Percentiles rank a stretch among this genome's conserved stretches.
These are phyloP conservation scores for Drosophila longiperda DNA, from an alignment of 2,888 invertebrate species.

Conservation along the genomic window DNA sequence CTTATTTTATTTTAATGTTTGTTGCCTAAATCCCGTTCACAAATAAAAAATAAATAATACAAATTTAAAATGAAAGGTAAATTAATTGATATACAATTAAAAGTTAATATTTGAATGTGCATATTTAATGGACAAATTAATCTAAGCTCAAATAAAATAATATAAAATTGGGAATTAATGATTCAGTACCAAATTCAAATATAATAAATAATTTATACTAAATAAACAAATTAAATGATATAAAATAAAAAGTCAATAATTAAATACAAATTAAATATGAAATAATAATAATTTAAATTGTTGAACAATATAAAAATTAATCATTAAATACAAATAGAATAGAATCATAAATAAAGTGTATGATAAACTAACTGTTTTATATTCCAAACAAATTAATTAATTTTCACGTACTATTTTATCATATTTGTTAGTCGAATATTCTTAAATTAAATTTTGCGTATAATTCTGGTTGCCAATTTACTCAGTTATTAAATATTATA, in stretches of 20 bases:
- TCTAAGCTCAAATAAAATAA: neutral
- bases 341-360: neutral
- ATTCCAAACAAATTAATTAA: neutral
- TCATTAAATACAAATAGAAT: neutral
- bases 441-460: too few relatives aligned
- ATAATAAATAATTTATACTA: neutral
- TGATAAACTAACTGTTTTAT: neutral
- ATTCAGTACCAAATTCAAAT: neutral
- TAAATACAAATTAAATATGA: neutral
- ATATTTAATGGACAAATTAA: neutral
- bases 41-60: too few relatives aligned
- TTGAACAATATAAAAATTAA: neutral
- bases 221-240: neutral
- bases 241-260: neutral
- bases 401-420: too few relatives aligned
- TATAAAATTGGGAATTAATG: neutral
- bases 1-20: neutral
- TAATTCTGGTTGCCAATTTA: too few relatives aligned
- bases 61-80: neutral
- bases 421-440: too few relatives aligned
- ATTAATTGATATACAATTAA: neutral
- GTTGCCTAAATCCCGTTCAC: neutral
- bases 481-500: too few relatives aligned
- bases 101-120: neutral
- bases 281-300: neutral